Base-by-base conservation (phyloP, 2,888 invertebrate species). In the Carcina quercana region DNA sequence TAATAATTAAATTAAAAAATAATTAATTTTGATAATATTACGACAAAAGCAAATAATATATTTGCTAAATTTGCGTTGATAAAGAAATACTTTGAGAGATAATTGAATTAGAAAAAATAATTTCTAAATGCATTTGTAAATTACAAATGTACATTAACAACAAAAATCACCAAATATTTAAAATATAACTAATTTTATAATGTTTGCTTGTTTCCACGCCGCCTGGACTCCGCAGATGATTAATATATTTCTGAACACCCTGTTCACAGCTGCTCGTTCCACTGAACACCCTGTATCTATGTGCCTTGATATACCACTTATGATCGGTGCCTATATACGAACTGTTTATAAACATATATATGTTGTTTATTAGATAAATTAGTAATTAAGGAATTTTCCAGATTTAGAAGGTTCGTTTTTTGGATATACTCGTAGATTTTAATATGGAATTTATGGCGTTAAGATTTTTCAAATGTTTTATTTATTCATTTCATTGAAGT, bases 291-390 rank as follows among this genome's bases (percentile, higher is more conserved):
- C 21, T 37, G 15, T 28, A 4, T 25, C 13, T 35, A 53, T 52
- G 72, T 75, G 74, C 74, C 74, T 75, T 74, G 46, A 39, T 38
- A 33, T 25, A 33, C 32, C 38, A 59, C 61, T 63, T 64, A 66
- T 68, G 63, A 67, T 38, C 40, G 40, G 69, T 69, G 68, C 67
- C 69, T 69, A 50, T 40, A 42, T 21, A n/a, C 26, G 10, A 26
- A 26, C 7, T 10, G 12, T 10, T 5, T 7, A 25, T n/a, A 7
- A 14, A 20, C 6, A 24, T 6, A 8, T 27, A 12, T 24, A 27
- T 6, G 17, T n/a, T 13, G 2, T 20, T 15, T 21, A 10, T 14
- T 21, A 21, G 13, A 15, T 28, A 28, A 28, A 14, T 8, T 8
- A 13, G 8, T 30, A 24, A 13, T 7, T 25, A 19, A 20, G 21